Base-by-base conservation (phyloP, 1,140 invertebrate genomes). In the Meteorus sp. region DNA sequence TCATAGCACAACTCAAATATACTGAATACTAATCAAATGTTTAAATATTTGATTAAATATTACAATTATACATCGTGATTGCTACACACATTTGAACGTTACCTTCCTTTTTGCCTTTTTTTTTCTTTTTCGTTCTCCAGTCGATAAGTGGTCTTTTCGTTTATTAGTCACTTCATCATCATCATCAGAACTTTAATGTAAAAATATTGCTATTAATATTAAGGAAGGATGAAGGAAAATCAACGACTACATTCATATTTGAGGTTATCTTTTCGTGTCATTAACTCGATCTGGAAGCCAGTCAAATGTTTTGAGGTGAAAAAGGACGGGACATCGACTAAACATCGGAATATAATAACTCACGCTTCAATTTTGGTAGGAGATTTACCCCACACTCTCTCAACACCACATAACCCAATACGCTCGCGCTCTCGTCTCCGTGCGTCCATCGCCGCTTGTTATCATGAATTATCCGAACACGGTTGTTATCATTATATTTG, bases 301-400 rank as follows among this genome's bases (percentile, higher is more conserved):
- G 15, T 7, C 13, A 17, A 45, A 15, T 27, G 13, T 39, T 8
- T 25, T 39, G 13, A 48, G 3, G 23, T 27, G n/a, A n/a, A n/a
- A n/a, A n/a, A n/a, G n/a, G n/a, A n/a, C n/a, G n/a, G n/a, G n/a
- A n/a, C n/a, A n/a, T n/a, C n/a, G n/a, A n/a, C n/a, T n/a, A 13
- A 50, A 23, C 27, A 29, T 23, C 8, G 45, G 44, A 45, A 41
- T 27, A 45, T 33, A 35, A 22, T 63, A 67, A 81, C 83, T 80
- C 78, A 88, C 85, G 88, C 81, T 64, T 84, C 78, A 15, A 75
- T 66, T 66, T 81, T 81, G 0, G 79, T 66, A 1, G 90, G 90
- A 15, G 89, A 90, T 73, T 87, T 86, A 35, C 84, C 85, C 90
- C 90, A 92, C 29, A 90, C 82, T 53, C 83, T 79, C 1, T 82